These are phyloP conservation scores for Lasioglossum malachurum DNA, from an alignment of 2,888 invertebrate genomes.

Conservation along the genomic window DNA sequence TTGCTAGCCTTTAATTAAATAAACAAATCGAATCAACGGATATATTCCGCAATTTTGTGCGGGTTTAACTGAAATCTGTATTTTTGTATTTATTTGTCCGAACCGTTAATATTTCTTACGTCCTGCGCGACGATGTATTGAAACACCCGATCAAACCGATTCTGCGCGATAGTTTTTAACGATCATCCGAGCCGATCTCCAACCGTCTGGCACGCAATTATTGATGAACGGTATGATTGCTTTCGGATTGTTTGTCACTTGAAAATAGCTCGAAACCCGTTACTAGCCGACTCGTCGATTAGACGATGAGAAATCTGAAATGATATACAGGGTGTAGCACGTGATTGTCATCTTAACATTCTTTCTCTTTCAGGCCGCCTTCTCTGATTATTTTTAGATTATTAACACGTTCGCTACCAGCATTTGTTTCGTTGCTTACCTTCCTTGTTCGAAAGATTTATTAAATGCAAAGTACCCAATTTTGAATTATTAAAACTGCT, in stretches of 20 bases:
- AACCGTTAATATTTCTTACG: background rate
- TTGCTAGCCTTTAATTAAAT: background rate
- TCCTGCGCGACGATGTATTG: background rate
- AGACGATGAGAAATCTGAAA: slow-evolving; percentile 46
- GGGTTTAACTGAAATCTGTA: background rate
- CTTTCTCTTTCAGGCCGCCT: background rate
- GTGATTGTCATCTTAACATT: background rate
- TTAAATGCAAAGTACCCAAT: too few species aligned
- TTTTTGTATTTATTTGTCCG: background rate
- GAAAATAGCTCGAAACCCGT: slow-evolving; percentile 48
- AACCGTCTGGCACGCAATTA: slow-evolving; percentile 59
- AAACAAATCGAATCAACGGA: background rate
- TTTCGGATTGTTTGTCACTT: slow-evolving; percentile 47
- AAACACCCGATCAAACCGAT: slow-evolving; percentile 31
- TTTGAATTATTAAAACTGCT: too few species aligned
- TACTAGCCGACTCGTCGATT: slow-evolving; percentile 26
- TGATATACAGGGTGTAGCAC: slow-evolving; percentile 10
- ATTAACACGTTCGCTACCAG: background rate
- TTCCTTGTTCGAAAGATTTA: too few species aligned
- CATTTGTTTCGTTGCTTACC: too few species aligned
- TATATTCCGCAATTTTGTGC: background rate
- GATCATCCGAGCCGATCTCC: slow-evolving; percentile 44
- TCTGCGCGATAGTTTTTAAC: slow-evolving; percentile 49
- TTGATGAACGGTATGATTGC: slow-evolving; percentile 53
- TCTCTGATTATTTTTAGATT: background rate